phyloP scores from a whole-genome alignment of 35 echinoderm and acorn worm species.

The Heliocidaris erythrogramma region DNA sequence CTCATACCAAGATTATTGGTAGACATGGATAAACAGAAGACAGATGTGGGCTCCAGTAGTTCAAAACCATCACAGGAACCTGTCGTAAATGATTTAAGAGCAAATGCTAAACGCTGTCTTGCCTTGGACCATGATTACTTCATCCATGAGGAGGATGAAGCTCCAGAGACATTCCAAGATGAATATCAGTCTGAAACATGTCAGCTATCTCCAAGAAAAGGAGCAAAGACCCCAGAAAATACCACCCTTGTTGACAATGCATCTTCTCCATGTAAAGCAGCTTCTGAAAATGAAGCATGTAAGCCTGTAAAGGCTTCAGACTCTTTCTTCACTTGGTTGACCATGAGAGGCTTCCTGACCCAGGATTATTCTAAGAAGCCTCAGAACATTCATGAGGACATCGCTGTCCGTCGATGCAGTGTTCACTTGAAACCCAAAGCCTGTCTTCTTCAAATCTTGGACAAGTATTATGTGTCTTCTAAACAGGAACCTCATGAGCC shows the following conservation, averaged over 20 bases:
- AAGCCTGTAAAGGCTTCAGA: background rate
- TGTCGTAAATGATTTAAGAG: background rate
- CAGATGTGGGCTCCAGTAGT: background rate
- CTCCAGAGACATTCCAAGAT: background rate
- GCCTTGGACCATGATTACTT: constrained; percentile 34
- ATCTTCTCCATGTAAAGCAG: background rate
- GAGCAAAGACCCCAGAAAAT: background rate
- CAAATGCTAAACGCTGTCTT: background rate
- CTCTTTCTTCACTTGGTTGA: constrained; percentile 41
- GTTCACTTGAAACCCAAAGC: background rate
- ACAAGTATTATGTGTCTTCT: background rate
- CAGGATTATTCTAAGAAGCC: constrained; percentile 30
- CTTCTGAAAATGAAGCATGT: background rate
- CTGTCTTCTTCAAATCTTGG: background rate
- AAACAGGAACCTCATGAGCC: background rate
- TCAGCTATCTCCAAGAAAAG: background rate
- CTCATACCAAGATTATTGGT: background rate
- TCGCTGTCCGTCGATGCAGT: background rate
- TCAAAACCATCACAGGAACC: background rate
- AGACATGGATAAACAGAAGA: background rate
- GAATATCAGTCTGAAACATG: background rate
- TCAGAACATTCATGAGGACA: constrained; percentile 34
- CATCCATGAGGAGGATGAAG: background rate
- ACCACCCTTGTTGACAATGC: background rate
- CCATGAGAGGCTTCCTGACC: constrained; percentile 26